Evolutionary conservation across 2,113 vertebrate genomes (phyloP).

Genomic region (Brienomyrus brachyistius): DNA sequence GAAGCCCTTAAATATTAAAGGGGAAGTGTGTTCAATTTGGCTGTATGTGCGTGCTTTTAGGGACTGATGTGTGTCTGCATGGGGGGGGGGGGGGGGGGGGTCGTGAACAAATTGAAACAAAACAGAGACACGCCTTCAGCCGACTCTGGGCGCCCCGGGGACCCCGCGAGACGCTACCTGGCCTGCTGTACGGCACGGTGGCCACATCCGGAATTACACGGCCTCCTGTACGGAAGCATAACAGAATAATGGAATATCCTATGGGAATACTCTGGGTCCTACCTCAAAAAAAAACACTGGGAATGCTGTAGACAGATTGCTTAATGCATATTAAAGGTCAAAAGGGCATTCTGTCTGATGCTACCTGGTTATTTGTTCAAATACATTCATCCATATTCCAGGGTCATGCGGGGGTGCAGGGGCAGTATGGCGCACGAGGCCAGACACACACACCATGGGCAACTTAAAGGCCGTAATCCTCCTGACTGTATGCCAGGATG

Average conservation of each 20-base stretch:
- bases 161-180: not conserved
- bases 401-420: not conserved
- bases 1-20: slow-evolving; percentile 64
- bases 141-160: not conserved
- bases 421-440: not conserved
- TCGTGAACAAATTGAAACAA: not conserved
- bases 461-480: not conserved
- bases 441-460: not conserved
- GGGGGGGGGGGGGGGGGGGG: slow-evolving; percentile 24
- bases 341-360: not conserved
- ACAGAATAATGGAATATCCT: not conserved
- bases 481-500: not conserved
- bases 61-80: slow-evolving; percentile 11
- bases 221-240: not conserved
- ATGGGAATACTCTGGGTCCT: no score
- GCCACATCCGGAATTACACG: not conserved
- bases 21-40: slow-evolving; percentile 52
- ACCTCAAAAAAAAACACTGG: no score
- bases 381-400: not conserved
- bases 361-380: no score
- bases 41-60: slow-evolving; percentile 54
- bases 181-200: not conserved
- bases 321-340: not conserved
- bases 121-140: not conserved
- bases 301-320: not conserved